These are phyloP conservation scores for Neodiprion pinetum DNA, from an alignment of 1,140 invertebrate species.

Conservation along the genomic window DNA sequence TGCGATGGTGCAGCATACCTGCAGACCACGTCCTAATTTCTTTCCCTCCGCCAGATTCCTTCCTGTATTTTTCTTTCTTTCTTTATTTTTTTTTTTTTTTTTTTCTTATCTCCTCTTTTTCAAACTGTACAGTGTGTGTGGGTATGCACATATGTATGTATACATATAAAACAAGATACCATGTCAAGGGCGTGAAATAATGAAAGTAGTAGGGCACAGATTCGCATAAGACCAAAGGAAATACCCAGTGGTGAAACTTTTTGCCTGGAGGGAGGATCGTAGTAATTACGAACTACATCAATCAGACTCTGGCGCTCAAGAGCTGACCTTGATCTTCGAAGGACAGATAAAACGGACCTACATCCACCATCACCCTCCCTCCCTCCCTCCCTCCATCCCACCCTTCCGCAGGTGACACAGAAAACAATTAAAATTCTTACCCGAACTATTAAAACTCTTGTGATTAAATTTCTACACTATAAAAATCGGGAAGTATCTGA, in stretches of 20 bases:
- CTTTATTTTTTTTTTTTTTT: too few relatives aligned
- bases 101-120: too few relatives aligned
- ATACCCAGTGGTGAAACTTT: not conserved
- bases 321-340: slow-evolving; percentile 2
- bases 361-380: not conserved
- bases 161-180: not conserved
- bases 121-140: too few relatives aligned
- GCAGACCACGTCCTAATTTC: not conserved
- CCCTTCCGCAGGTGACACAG: not conserved
- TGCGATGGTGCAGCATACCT: not conserved
- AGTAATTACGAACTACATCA: slow-evolving; percentile 7
- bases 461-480: not conserved
- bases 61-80: too few relatives aligned
- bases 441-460: not conserved
- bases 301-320: not conserved
- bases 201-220: not conserved
- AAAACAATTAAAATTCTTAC: slow-evolving; percentile 4
- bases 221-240: not conserved
- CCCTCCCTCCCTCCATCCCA: too few relatives aligned
- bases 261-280: not conserved
- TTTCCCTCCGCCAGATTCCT: too few relatives aligned
- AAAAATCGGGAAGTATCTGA: too few relatives aligned
- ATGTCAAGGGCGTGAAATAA: not conserved
- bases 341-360: not conserved
- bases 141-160: too few relatives aligned